A percentile compares a stretch with the other conserved stretches of the same genome.
phyloP scores from a whole-genome alignment of 2,888 invertebrate genomes.

The Heliconius erato region DNA sequence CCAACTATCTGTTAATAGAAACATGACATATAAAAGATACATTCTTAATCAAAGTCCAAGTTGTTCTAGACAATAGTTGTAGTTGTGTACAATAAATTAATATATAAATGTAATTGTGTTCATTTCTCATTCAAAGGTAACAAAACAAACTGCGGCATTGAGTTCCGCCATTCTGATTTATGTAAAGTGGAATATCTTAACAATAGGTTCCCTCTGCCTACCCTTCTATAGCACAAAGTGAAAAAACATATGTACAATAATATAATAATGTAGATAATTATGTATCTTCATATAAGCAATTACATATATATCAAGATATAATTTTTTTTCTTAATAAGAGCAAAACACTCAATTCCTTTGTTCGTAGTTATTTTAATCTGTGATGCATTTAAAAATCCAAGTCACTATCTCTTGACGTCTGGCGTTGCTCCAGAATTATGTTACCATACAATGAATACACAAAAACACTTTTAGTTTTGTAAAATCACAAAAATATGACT shows the following conservation, averaged over 20 bases:
- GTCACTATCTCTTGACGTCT: conserved; percentile 32
- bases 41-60: not conserved
- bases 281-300: too few relatives aligned
- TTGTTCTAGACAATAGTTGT: not conserved
- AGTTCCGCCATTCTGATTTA: not conserved
- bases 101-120: not conserved
- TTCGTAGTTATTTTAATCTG: conserved; percentile 37
- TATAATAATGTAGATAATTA: too few relatives aligned
- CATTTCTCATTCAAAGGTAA: not conserved
- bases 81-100: not conserved
- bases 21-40: conserved; percentile 12
- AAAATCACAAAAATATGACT: not conserved
- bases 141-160: not conserved
- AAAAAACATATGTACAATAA: not conserved
- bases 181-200: not conserved
- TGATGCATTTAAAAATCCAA: conserved; percentile 37
- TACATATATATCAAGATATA: not conserved
- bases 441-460: conserved; percentile 27
- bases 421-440: conserved; percentile 30
- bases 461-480: not conserved
- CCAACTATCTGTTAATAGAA: conserved; percentile 23
- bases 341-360: conserved; percentile 19
- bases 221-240: not conserved
- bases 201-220: not conserved
- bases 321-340: not conserved